Evolutionary conservation across 2,797 vertebrate genomes (phyloP), one percentile per base, ranked within the genome.

Genomic region (Synanceia verrucosa): DNA sequence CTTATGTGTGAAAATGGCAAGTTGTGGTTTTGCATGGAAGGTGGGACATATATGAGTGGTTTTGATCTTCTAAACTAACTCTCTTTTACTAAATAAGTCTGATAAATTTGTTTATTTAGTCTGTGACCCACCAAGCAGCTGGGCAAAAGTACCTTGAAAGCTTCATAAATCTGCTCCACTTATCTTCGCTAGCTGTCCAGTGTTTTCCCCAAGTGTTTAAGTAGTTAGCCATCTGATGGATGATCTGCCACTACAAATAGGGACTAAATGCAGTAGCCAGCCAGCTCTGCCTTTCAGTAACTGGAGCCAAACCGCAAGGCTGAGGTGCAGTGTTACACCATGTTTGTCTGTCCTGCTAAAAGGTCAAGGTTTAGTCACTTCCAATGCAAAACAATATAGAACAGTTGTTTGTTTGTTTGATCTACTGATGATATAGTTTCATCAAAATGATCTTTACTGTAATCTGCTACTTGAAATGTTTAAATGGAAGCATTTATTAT

Each of bases 201-300:
- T 89, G 83, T n/a, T n/a, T n/a, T n/a, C n/a, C n/a, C 83, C 78
- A 19, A 66, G 76, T 70, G 78, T 84, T 90, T 83, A 92, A 89
- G 77, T 76, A 58, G 81, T 92, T 89, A 87, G 85, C 43, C 85
- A 76, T 74, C 81, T 92, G 91, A 92, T 80, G 77, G 88, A 89
- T 74, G 47, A 68, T 77, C 65, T 90, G 81, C 66, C 76, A 39
- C 92, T 88, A 94, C 94, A 94, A 94, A 94, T 93, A 58, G 91
- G 85, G 74, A 83, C 87, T 94, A 94, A 94, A 92, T 87, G 86
- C 75, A 48, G 68, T 31, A 46, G 78, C 36, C 67, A 81, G 73
- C 60, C 78, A 79, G 79, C 67, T 82, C 47, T 79, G 59, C 73
- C 23, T 37, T 70, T 36, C 50, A 69, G 88, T 88, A 92, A 93